Percentiles rank a stretch among this genome's conserved stretches.
Conservation (phyloP, 2,888 invertebrate genomes). For the Platycheirus albimanus region DNA sequence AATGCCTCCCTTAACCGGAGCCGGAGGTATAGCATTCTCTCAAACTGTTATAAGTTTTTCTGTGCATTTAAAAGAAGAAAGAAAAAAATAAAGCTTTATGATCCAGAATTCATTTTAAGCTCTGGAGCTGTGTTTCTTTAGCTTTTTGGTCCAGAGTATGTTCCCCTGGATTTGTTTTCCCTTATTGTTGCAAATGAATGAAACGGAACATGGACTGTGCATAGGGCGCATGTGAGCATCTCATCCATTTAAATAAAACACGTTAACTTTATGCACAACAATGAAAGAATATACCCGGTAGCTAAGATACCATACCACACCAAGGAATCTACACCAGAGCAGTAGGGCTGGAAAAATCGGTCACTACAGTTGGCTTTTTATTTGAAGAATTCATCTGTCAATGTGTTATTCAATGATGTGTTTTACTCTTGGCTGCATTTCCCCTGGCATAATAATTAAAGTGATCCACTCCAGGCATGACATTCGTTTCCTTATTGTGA, state of each 20-base stretch:
- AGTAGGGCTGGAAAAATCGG: conserved; percentile 69
- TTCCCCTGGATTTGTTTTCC: conserved; percentile 40
- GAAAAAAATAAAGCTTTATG: conserved; percentile 30
- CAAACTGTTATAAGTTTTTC: conserved; percentile 52
- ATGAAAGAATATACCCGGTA: conserved; percentile 52
- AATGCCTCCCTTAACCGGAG: conserved; percentile 18
- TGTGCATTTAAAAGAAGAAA: not conserved
- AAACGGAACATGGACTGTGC: not conserved
- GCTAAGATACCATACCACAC: conserved; percentile 36
- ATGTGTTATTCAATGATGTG: conserved; percentile 46
- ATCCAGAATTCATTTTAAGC: conserved; percentile 49
- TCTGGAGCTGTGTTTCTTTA: not conserved
- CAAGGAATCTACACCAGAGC: conserved; percentile 35
- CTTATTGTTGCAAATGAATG: conserved; percentile 14
- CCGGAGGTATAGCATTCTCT: not conserved
- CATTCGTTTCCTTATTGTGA: conserved; percentile 62
- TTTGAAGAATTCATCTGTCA: conserved; percentile 29
- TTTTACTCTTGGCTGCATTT: conserved; percentile 41
- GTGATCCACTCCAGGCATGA: conserved; percentile 48
- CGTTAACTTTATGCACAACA: conserved; percentile 55
- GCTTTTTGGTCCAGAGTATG: conserved; percentile 28
- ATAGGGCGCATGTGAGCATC: conserved; percentile 54
- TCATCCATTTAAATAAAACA: conserved; percentile 57
- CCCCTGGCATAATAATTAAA: conserved; percentile 55
- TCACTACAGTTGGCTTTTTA: conserved; percentile 64